phyloP scores from a whole-genome alignment of 2,113 vertebrate species.

The Hippocampus guttulatus region DNA sequence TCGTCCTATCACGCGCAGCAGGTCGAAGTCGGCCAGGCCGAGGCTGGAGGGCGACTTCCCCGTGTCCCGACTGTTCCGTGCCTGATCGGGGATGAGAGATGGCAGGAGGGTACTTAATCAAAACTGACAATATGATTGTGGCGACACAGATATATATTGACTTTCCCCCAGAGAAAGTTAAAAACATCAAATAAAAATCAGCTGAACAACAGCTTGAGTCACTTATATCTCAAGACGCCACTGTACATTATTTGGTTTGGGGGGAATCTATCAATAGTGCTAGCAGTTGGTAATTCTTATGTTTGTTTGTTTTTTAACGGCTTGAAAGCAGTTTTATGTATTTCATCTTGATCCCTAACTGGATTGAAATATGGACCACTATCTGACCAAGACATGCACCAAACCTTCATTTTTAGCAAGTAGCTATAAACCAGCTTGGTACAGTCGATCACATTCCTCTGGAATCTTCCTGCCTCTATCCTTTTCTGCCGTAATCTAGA shows the following conservation, averaged over 20 bases:
- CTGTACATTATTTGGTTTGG: no score
- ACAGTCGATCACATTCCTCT: conserved; percentile 28
- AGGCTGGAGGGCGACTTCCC: conserved; percentile 91
- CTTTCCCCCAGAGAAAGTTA: not conserved
- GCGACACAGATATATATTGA: not conserved
- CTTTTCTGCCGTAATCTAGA: conserved; percentile 24
- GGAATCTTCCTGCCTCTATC: conserved; percentile 8
- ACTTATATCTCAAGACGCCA: no score
- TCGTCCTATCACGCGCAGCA: conserved; percentile 93
- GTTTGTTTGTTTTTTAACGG: not conserved
- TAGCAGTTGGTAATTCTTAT: not conserved
- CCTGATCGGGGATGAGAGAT: conserved; percentile 64
- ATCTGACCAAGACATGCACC: not conserved
- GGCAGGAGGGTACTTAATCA: not conserved
- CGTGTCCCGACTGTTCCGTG: conserved; percentile 86
- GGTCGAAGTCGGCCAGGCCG: conserved; percentile 92
- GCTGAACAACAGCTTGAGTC: no score
- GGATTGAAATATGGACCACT: not conserved
- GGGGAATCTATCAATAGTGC: not conserved
- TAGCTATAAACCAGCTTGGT: not conserved
- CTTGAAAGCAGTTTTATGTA: not conserved
- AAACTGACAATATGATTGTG: conserved; percentile 1
- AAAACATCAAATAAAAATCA: not conserved
- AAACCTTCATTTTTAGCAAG: not conserved
- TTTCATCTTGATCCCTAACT: not conserved